Percentiles rank a stretch among this genome's conserved stretches.
These are phyloP conservation scores for Thymelicus sylvestris DNA, from an alignment of 2,888 invertebrate genomes.

Conservation along the genomic window DNA sequence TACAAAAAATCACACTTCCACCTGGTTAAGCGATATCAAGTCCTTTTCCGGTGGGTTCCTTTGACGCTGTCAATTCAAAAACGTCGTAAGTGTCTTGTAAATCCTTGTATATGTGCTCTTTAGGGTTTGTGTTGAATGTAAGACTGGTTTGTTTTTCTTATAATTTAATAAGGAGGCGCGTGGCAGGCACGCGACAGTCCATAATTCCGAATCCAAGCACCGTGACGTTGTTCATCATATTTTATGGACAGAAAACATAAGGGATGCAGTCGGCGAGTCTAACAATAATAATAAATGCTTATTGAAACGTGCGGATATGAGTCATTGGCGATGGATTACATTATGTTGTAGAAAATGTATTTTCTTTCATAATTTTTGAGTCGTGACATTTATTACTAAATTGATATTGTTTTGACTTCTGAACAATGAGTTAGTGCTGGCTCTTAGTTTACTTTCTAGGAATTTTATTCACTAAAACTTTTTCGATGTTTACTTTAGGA, in stretches of 20 bases:
- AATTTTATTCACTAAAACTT: too few species aligned
- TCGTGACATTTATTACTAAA: too few species aligned
- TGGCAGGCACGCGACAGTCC: conserved; percentile 65
- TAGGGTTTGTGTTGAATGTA: neutral
- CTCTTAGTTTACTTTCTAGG: too few species aligned
- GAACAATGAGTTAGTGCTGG: too few species aligned
- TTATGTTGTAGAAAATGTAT: too few species aligned
- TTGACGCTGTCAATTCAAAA: neutral
- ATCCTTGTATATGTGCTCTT: conserved; percentile 6
- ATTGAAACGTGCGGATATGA: conserved; percentile 18
- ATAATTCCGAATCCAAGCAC: conserved; percentile 60
- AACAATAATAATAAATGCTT: conserved; percentile 18
- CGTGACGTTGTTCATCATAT: conserved; percentile 59
- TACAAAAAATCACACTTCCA: conserved; percentile 40
- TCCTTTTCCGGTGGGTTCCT: conserved; percentile 31
- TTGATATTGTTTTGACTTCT: too few species aligned
- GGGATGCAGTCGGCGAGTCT: conserved; percentile 21
- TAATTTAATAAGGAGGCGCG: conserved; percentile 77
- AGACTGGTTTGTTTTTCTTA: conserved; percentile 73
- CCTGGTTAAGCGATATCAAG: conserved; percentile 31
- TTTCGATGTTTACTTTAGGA: too few species aligned
- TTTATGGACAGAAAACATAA: conserved; percentile 22
- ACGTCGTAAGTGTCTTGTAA: neutral
- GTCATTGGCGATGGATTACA: neutral
- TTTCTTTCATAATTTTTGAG: too few species aligned